Evolutionary conservation across 2,797 vertebrate genomes (phyloP), one percentile per base, ranked within the genome.

Genomic region (Muscicapa striata): DNA sequence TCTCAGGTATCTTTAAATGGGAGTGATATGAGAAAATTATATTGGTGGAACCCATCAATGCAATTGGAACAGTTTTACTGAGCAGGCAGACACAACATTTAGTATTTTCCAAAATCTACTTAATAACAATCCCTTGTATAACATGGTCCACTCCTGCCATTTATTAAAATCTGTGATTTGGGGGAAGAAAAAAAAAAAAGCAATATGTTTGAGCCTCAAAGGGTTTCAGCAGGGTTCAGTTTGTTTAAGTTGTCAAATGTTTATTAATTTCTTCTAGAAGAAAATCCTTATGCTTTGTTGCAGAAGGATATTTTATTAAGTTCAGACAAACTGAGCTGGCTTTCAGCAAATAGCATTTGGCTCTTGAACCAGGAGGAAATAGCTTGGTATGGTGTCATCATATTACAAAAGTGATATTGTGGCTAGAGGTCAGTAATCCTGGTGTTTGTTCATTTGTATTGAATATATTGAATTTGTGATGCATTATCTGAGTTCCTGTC

Each of bases 211-310:
- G 61, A 80, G 45, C 81, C 84, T 96, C 17, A 26, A 51, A 63
- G 70, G 48, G 21, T 89, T 96, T 96, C 14, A 32, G 62, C 86
- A 83, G 81, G 24, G 27, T 76, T 96, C 74, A 59, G 88, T 90
- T 97, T 97, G 78, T 96, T 97, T 96, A 91, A 88, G 92, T 92
- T 95, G 94, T 95, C 92, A 96, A 92, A 93, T 96, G 84, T 94
- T 97, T 96, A 80, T 95, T 90, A 84, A 95, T 94, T 97, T 96
- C 82, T 88, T 79, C 84, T 87, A 92, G 88, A 94, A 94, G 84
- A 77, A 91, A 92, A 86, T 74, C 45, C 52, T 63, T 88, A 66
- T 38, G 21, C 68, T 83, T 87, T 87, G 18, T 87, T 91, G 62
- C 64, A 90, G 73, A 94, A 94, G 89, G 70, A 34, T 94, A 75